Conservation (phyloP, 2,797 vertebrate genomes). For the Rhabdomys pumilio region DNA sequence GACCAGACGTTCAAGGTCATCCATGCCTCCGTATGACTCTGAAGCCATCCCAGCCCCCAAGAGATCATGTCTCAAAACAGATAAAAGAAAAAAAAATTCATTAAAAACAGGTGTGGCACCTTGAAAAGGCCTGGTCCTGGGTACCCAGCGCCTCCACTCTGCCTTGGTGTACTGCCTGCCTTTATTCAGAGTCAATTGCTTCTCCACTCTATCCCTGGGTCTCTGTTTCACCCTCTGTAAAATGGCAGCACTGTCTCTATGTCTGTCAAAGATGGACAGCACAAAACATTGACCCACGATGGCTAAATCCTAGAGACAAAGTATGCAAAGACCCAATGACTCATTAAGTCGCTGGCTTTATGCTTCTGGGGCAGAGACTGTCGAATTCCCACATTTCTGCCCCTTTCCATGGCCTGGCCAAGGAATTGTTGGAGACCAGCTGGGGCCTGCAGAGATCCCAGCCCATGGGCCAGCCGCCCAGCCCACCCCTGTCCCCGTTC, state of each 20-base stretch:
- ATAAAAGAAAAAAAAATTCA: background rate
- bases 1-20: background rate
- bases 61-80: background rate
- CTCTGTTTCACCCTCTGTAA: background rate
- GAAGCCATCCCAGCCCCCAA: background rate
- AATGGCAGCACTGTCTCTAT: background rate
- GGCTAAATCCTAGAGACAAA: background rate
- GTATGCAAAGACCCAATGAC: accelerated
- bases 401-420: background rate
- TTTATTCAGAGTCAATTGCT: background rate
- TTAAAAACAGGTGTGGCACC: background rate
- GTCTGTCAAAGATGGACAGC: background rate
- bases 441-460: conserved; percentile 43
- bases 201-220: accelerated
- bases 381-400: conserved; percentile 18
- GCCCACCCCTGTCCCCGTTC: background rate
- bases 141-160: background rate
- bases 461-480: conserved; percentile 24
- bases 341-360: accelerated
- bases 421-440: conserved; percentile 27
- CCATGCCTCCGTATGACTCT: background rate
- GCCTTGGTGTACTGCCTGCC: background rate
- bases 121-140: background rate
- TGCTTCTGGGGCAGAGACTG: background rate
- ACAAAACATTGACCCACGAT: accelerated